A percentile compares a stretch with the other conserved stretches of the same genome.
Evolutionary conservation across 2,888 invertebrate species (phyloP).

Genomic region (Drosophila putrida): DNA sequence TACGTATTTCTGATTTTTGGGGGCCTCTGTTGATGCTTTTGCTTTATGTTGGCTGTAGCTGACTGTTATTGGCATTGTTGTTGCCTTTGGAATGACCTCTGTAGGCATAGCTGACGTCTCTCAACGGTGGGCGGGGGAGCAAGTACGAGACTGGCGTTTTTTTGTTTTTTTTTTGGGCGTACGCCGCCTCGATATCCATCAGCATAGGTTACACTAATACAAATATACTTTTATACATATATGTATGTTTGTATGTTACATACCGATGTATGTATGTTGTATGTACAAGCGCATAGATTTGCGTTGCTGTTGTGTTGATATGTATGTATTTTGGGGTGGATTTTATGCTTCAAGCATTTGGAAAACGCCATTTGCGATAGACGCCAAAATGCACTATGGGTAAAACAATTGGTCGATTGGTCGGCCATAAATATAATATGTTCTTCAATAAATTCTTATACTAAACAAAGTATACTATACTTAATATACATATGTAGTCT

Average conservation of each 20-base stretch:
- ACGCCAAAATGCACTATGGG: slow-evolving; percentile 16
- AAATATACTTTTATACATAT: neutral
- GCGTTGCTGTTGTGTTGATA: slow-evolving; percentile 33
- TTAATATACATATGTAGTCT: too few relatives aligned
- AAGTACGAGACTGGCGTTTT: slow-evolving; percentile 25
- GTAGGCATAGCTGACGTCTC: slow-evolving; percentile 59
- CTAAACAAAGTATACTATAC: too few relatives aligned
- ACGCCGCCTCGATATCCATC: slow-evolving; percentile 54
- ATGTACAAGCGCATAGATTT: slow-evolving; percentile 53
- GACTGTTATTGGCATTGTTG: slow-evolving; percentile 73
- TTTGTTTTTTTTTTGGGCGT: slow-evolving; percentile 29
- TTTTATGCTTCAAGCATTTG: slow-evolving; percentile 47
- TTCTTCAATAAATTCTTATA: too few relatives aligned
- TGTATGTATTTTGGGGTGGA: slow-evolving; percentile 60
- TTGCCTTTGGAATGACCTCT: slow-evolving; percentile 84
- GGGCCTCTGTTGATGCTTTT: slow-evolving; percentile 42
- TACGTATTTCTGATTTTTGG: slow-evolving; percentile 36
- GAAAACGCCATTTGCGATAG: slow-evolving; percentile 58
- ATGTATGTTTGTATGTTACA: neutral
- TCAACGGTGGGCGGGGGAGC: slow-evolving; percentile 1
- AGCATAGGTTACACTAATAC: slow-evolving; percentile 25
- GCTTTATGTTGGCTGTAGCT: slow-evolving; percentile 60
- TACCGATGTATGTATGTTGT: slow-evolving; percentile 14
- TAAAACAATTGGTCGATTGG: too few relatives aligned
- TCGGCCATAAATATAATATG: too few relatives aligned